These are phyloP conservation scores for Todus mexicanus DNA, from an alignment of 2,797 vertebrate species.

Conservation along the genomic window DNA sequence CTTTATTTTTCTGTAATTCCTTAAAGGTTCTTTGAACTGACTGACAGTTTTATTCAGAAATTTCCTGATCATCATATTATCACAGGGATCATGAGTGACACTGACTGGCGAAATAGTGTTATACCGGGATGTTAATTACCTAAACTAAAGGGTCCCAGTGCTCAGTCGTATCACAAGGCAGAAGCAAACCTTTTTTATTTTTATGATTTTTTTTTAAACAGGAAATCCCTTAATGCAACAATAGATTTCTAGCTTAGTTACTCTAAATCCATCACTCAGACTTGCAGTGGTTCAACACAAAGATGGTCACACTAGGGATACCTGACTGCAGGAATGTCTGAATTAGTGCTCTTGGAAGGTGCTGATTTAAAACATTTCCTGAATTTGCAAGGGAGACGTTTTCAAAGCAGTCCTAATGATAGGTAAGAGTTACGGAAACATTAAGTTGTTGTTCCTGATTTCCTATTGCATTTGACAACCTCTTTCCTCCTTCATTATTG, in stretches of 20 bases:
- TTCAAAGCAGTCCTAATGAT: not conserved
- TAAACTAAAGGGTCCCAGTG: not conserved
- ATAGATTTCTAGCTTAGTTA: not conserved
- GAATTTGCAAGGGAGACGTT: not conserved
- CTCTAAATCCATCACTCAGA: not conserved
- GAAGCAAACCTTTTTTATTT: slow-evolving; percentile 7
- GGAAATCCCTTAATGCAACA: not conserved
- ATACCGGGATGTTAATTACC: slow-evolving; percentile 31
- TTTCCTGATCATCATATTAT: not conserved
- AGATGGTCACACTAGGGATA: not conserved
- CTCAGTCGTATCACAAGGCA: not conserved
- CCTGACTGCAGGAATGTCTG: not conserved
- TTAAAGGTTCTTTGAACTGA: slow-evolving; percentile 1
- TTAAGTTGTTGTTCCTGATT: not conserved
- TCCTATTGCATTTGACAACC: not conserved
- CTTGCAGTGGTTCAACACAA: not conserved
- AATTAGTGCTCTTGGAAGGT: not conserved
- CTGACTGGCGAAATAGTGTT: slow-evolving; percentile 10
- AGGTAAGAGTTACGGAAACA: slow-evolving; percentile 1
- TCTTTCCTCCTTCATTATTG: not conserved
- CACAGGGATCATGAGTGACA: not conserved
- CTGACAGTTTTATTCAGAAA: slow-evolving; percentile 28
- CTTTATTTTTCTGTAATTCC: not conserved
- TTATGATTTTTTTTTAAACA: not conserved
- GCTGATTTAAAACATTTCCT: not conserved